These are phyloP conservation scores for Neogobius melanostomus DNA, from an alignment of 2,113 vertebrate genomes.

Conservation along the genomic window DNA sequence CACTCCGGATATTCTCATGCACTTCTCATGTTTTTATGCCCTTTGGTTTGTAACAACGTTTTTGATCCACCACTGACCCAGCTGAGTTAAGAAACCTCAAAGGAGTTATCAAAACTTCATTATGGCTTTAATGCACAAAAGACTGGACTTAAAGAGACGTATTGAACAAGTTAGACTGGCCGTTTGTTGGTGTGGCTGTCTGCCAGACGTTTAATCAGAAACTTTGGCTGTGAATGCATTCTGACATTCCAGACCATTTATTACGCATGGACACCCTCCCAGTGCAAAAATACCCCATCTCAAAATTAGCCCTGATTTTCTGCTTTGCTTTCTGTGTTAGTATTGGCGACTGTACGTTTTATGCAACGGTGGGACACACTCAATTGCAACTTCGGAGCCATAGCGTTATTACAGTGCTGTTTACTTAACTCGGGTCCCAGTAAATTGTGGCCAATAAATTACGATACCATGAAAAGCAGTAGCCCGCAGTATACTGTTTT, in stretches of 20 bases:
- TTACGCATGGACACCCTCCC: constrained; percentile 48
- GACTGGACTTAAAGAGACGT: background rate
- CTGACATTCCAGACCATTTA: constrained; percentile 61
- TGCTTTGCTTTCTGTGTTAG: constrained; percentile 9
- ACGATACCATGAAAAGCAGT: background rate
- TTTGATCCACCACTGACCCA: constrained; percentile 2
- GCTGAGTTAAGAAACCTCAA: background rate
- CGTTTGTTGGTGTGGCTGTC: background rate
- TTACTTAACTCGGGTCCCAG: constrained; percentile 8
- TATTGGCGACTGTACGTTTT: background rate
- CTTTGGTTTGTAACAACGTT: background rate
- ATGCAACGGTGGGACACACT: background rate
- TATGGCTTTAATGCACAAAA: background rate
- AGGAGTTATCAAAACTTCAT: constrained; percentile 6
- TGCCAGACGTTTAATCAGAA: constrained; percentile 59
- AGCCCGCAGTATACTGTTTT: background rate
- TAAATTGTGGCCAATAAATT: constrained; percentile 20
- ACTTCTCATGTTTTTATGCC: background rate
- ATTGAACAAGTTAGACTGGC: background rate
- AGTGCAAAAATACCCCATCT: constrained; percentile 15
- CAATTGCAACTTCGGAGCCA: background rate
- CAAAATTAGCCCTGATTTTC: constrained; percentile 5
- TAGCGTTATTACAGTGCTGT: background rate
- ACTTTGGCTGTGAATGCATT: constrained; percentile 61
- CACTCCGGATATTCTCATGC: too few species aligned